phyloP scores from a whole-genome alignment of 2,113 vertebrate genomes.

The Colinus virginianus region DNA sequence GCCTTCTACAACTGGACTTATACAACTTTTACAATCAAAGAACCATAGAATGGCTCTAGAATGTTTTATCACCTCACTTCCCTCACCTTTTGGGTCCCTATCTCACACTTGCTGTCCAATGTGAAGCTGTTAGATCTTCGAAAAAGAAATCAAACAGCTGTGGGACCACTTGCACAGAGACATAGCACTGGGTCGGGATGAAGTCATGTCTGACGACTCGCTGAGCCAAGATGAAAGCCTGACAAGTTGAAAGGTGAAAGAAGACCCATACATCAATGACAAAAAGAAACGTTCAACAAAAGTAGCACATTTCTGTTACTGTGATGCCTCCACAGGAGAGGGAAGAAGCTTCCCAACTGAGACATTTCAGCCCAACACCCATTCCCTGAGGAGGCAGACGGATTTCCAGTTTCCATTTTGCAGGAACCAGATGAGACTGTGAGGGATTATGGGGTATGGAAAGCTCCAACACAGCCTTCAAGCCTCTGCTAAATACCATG shows the following conservation, averaged over 20 bases:
- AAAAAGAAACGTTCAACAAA: neutral
- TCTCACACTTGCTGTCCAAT: neutral
- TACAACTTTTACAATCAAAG: neutral
- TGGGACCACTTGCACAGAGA: neutral
- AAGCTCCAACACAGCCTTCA: neutral
- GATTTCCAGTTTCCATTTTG: neutral
- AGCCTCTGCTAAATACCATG: neutral
- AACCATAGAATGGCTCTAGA: neutral
- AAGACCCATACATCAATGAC: neutral
- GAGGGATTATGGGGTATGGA: neutral
- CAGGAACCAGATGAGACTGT: neutral
- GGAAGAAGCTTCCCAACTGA: neutral
- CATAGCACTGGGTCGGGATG: neutral
- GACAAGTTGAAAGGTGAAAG: neutral
- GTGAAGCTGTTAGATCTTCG: neutral
- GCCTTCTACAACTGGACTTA: neutral
- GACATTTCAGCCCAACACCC: neutral
- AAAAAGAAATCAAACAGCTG: neutral
- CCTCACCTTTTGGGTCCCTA: neutral
- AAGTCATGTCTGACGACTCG: neutral
- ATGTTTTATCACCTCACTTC: neutral
- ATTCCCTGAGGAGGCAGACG: neutral
- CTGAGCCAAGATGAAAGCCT: neutral
- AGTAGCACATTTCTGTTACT: neutral
- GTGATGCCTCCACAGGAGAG: neutral